Evolutionary conservation across 2,797 vertebrate species (phyloP), one percentile per base, ranked within the genome.

Genomic region (Trematomus bernacchii): DNA sequence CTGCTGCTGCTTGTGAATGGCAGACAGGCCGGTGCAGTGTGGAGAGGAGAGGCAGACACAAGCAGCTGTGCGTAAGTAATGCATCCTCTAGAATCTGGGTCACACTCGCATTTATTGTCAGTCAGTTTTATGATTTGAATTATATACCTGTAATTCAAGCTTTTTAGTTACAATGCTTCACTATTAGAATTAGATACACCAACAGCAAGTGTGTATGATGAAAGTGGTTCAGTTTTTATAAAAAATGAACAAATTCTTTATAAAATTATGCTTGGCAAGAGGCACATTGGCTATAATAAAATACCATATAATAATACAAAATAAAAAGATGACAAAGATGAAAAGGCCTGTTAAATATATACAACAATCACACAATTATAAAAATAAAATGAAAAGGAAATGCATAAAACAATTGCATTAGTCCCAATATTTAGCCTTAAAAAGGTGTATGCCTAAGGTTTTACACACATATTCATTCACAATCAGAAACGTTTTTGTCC

Each of bases 1-100:
- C 6, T 68, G 46, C 54, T 66, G 72, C 58, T 62, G 81, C 72
- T 42, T 46, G 48, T 84, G 80, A 86, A 84, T 81, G 83, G 83
- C 87, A 84, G 74, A 62, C 86, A 73, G 76, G 46, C 85, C 77
- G 83, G 3, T 68, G 30, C 74, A 85, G 69, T 63, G 70, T 64
- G 71, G 73, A 67, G 80, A 84, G 66, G 83, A 67, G 80, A 84
- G 66, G 83, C 82, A 89, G 81, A 85, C 80, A 78, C 79, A 64
- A 75, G 90, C 90, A 92, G 88, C 86, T 90, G 91, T 83, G 93
- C 71, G 58, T 83, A 86, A 93, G 88, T 94, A 94, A 93, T 92
- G 82, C 88, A 83, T 81, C 88, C 84, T 67, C 51, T 63, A 78
- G 85, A 92, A 94, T 91, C 91, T 94, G 89, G 93, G 93, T 94